Conservation (phyloP, 2,113 vertebrate species). For the Hyla sarda region DNA sequence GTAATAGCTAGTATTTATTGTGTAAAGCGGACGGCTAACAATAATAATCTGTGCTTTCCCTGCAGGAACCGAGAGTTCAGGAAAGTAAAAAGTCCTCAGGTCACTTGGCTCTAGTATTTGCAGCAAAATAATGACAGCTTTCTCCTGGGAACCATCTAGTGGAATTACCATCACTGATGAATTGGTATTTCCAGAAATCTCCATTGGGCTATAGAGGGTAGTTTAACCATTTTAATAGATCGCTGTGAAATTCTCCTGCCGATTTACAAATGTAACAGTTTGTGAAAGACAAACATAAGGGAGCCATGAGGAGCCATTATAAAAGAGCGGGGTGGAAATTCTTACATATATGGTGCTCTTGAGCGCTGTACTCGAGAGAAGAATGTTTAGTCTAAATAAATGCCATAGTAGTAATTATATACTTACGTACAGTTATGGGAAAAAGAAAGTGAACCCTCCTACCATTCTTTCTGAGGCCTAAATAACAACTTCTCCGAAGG, state of each 20-base stretch:
- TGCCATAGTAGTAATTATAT: neutral
- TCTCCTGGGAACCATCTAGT: constrained; percentile 30
- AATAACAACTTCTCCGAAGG: no score
- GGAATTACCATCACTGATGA: constrained; percentile 18
- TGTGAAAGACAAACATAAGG: neutral
- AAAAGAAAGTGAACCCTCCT: neutral
- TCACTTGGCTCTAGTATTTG: neutral
- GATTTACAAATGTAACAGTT: constrained; percentile 6
- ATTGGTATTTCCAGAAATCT: constrained; percentile 10
- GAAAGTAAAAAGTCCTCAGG: neutral
- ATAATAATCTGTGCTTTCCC: constrained; percentile 10
- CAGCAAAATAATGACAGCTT: constrained; percentile 14
- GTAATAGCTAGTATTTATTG: constrained; percentile 32
- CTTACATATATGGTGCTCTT: neutral
- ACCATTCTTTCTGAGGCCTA: no score
- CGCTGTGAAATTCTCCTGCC: neutral
- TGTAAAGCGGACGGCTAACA: constrained; percentile 13
- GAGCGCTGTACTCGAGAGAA: neutral
- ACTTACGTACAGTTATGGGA: neutral
- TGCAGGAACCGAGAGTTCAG: constrained; percentile 11
- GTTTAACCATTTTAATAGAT: neutral
- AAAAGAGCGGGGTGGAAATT: neutral
- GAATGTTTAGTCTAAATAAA: neutral
- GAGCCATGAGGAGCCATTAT: neutral
- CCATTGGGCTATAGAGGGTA: neutral